A percentile compares a stretch with the other conserved stretches of the same genome.
Conservation (phyloP, 1,140 invertebrate species). For the Teleopsis dalmanni region DNA sequence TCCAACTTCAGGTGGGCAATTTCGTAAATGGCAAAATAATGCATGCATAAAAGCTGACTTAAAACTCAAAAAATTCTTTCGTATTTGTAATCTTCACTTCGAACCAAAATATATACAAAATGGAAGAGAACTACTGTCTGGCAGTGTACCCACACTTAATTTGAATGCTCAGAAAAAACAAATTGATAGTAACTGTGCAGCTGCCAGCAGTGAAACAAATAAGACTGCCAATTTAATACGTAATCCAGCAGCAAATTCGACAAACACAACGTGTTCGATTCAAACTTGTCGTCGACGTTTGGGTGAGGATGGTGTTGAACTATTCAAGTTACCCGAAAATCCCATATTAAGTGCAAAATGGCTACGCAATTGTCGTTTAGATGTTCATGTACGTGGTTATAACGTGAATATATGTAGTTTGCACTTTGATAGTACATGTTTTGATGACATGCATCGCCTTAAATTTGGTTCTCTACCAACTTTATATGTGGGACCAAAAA, state of each 20-base stretch:
- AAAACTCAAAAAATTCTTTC: conserved; percentile 28
- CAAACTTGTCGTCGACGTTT: conserved; percentile 14
- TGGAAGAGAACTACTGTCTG: conserved; percentile 18
- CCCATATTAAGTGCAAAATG: conserved; percentile 2
- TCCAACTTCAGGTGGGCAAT: conserved; percentile 17
- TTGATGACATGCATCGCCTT: no score
- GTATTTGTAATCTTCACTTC: conserved; percentile 33
- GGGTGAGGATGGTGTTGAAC: conserved; percentile 4
- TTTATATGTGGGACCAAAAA: no score
- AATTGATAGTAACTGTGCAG: no score
- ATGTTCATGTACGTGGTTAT: no score
- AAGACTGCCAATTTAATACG: no score
- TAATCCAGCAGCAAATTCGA: no score
- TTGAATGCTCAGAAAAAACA: conserved; percentile 19
- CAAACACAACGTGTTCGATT: no score
- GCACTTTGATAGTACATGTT: no score
- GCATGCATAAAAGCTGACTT: conserved; percentile 24
- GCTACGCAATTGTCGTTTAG: conserved; percentile 2
- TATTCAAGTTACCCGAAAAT: conserved; percentile 5
- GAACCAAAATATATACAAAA: conserved; percentile 17
- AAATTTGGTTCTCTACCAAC: no score
- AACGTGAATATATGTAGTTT: no score
- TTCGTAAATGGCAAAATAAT: conserved; percentile 33
- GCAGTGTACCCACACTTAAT: conserved; percentile 28
- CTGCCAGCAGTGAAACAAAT: conserved; percentile 11